phyloP scores from a whole-genome alignment of 2,113 vertebrate species.

The Thryonomys swinderianus region DNA sequence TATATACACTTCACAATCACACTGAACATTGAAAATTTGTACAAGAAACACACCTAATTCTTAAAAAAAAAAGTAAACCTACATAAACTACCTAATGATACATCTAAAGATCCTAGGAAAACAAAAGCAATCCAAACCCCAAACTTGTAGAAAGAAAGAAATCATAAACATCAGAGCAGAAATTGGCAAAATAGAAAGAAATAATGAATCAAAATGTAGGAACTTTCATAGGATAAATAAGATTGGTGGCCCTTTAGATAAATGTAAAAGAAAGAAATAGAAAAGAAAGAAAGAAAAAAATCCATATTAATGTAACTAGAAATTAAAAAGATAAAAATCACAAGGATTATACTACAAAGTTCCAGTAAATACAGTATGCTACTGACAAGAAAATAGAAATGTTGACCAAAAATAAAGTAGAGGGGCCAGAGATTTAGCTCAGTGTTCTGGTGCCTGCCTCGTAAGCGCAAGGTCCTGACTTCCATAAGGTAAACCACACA shows the following conservation, averaged over 20 bases:
- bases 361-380: too few species aligned
- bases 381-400: background rate
- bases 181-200: background rate
- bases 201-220: background rate
- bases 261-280: too few species aligned
- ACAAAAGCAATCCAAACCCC: background rate
- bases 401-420: background rate
- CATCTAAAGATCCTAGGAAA: background rate
- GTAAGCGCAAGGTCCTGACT: too few species aligned
- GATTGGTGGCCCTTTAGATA: background rate
- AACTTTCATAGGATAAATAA: background rate
- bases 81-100: background rate
- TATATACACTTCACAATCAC: too few species aligned
- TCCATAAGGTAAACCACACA: too few species aligned
- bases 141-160: background rate
- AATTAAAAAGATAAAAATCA: background rate
- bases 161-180: background rate
- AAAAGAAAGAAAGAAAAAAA: background rate
- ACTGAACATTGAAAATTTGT: too few species aligned
- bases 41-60: too few species aligned
- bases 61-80: background rate
- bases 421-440: too few species aligned
- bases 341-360: background rate
- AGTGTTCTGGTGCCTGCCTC: too few species aligned
- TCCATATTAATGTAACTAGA: background rate